Conservation (phyloP, 2,113 vertebrate species). For the Notothenia rossii region DNA sequence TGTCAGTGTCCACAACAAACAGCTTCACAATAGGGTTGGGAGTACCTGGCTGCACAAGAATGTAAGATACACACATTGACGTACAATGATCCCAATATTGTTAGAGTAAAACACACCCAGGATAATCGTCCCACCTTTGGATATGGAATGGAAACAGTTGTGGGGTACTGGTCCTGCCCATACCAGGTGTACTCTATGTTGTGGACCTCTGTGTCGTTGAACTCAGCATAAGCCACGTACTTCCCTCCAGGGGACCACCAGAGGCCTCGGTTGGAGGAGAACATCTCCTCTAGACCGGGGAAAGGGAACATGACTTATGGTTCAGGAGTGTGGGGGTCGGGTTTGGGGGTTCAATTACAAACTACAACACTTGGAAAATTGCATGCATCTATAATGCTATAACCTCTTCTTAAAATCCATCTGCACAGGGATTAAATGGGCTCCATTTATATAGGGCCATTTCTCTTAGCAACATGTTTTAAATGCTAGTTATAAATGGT, state of each 20-base stretch:
- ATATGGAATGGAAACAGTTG: conserved; percentile 92
- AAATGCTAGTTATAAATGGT: no score
- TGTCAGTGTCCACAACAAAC: conserved; percentile 87
- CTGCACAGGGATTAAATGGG: no score
- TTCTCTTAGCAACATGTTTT: no score
- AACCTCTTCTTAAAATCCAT: not conserved
- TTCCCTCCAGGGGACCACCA: conserved; percentile 96
- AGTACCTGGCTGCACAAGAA: conserved; percentile 88
- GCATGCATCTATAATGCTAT: not conserved
- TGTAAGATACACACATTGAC: not conserved
- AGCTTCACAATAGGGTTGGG: conserved; percentile 91
- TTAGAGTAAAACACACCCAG: not conserved
- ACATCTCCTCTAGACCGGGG: conserved; percentile 92
- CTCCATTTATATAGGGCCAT: no score
- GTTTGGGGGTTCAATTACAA: not conserved
- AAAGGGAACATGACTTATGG: not conserved
- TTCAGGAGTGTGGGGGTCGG: not conserved
- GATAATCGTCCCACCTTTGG: conserved; percentile 89
- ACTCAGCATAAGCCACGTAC: conserved; percentile 90
- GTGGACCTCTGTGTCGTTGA: conserved; percentile 92
- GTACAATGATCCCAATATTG: not conserved
- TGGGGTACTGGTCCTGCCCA: conserved; percentile 94
- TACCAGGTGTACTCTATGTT: conserved; percentile 94
- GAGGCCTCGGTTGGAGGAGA: conserved; percentile 88
- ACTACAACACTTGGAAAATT: not conserved